Evolutionary conservation across 2,888 invertebrate species (phyloP), one percentile per base, ranked within the genome.

Genomic region (Gastrophysa polygoni): DNA sequence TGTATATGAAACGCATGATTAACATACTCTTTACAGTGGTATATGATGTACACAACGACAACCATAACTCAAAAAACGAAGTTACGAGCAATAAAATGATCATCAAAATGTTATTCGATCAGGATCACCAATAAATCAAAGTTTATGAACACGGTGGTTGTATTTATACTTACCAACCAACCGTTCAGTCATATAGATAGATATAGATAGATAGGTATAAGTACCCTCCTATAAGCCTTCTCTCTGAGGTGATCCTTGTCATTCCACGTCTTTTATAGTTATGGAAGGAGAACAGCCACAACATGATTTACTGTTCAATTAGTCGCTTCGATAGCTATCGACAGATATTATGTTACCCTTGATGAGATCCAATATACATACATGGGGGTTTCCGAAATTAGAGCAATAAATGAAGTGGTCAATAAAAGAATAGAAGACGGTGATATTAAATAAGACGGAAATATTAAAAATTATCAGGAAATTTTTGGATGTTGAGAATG

Each of bases 71-170:
- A 38, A 38, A 38, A 38, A 38, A 38, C 14, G 38, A 38, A 38
- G 38, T 38, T 38, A 38, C 38, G 38, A 38, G 14, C 38, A 7
- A 38, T 38, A 38, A 38, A 38, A 38, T 38, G 14, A 38, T 38
- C 38, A 38, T 38, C 38, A 38, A 38, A 38, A 38, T 38, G 38
- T 38, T 38, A 38, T 38, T n/a, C 38, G 38, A 38, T 38, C 38
- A 38, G 38, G 14, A 38, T 38, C 38, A 4, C 4, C 38, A n/a
- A 38, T 38, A 38, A 38, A 38, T 38, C 38, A 38, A 38, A 38
- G 38, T 14, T 38, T 38, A 38, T 32, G 7, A 5, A 38, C 38
- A 38, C 38, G 14, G 38, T 38, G 14, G n/a, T n/a, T n/a, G n/a
- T n/a, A n/a, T n/a, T n/a, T n/a, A n/a, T n/a, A n/a, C n/a, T n/a